Percentiles rank a stretch among this genome's conserved stretches.
Conservation (phyloP, 2,888 invertebrate species). For the Anthrax anthrax region DNA sequence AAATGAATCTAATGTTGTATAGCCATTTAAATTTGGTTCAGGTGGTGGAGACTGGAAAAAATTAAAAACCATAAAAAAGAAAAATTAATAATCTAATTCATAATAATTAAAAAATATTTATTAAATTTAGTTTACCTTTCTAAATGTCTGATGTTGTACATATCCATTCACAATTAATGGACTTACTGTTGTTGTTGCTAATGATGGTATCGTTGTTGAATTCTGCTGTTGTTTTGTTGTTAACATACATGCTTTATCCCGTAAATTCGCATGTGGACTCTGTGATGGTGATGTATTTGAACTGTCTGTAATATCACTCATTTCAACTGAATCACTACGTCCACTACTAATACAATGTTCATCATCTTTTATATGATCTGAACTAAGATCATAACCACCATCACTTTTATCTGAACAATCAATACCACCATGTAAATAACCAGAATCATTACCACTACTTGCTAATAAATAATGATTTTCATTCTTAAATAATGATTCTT, state of each 20-base stretch:
- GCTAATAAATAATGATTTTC: conserved; percentile 17
- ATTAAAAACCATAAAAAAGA: background rate
- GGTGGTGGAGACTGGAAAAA: background rate
- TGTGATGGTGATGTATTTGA: conserved; percentile 13
- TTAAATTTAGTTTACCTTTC: no score
- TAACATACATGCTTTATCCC: conserved; percentile 1
- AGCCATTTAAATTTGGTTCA: conserved; percentile 13
- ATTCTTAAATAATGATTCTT: conserved; percentile 15
- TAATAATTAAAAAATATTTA: no score
- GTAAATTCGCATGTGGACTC: conserved; percentile 8
- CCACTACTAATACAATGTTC: conserved; percentile 10
- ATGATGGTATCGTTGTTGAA: background rate
- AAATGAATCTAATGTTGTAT: conserved; percentile 18
- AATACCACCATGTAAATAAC: conserved; percentile 12
- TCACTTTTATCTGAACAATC: conserved; percentile 11
- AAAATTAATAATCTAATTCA: background rate
- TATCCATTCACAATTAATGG: conserved; percentile 16
- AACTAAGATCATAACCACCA: conserved; percentile 6
- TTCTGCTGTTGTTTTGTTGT: background rate
- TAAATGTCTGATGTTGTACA: conserved; percentile 15
- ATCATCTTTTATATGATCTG: conserved; percentile 7
- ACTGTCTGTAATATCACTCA: conserved; percentile 17
- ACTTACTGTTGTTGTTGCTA: conserved; percentile 10
- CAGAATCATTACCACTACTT: conserved; percentile 16
- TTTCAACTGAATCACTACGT: conserved; percentile 16